Evolutionary conservation across 2,888 invertebrate genomes (phyloP).

Genomic region (Hofmannophila pseudospretella): DNA sequence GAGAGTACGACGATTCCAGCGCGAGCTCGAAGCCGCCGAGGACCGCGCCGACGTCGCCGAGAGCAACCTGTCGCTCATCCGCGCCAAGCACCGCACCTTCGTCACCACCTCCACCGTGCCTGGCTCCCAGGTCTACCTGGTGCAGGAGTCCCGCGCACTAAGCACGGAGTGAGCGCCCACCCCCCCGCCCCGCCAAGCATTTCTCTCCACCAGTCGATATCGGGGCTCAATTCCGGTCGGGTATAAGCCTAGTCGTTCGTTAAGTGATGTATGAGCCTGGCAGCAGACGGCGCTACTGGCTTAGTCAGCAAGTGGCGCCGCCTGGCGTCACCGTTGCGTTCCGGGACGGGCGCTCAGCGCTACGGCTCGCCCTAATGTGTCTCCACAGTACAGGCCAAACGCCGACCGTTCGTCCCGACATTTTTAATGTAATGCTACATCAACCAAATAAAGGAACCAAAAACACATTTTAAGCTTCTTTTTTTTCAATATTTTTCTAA

Average conservation of each 20-base stretch:
- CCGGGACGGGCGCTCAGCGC: slow-evolving; percentile 67
- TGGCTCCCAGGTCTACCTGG: slow-evolving; percentile 93
- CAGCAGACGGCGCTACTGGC: slow-evolving; percentile 39
- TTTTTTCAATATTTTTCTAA: slow-evolving; percentile 67
- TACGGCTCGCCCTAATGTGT: slow-evolving; percentile 68
- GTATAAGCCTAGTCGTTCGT: slow-evolving; percentile 74
- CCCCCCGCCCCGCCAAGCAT: slow-evolving; percentile 57
- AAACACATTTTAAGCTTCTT: slow-evolving; percentile 55
- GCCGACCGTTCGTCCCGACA: slow-evolving; percentile 65
- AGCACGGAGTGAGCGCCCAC: slow-evolving; percentile 59
- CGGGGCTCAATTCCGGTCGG: slow-evolving; percentile 73
- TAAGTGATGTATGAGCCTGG: slow-evolving; percentile 49
- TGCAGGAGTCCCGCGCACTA: slow-evolving; percentile 88
- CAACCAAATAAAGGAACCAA: slow-evolving; percentile 72
- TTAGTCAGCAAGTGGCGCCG: slow-evolving; percentile 26
- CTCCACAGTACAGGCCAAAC: slow-evolving; percentile 55
- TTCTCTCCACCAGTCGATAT: slow-evolving; percentile 54
- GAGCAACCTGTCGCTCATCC: slow-evolving; percentile 95
- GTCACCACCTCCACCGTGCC: slow-evolving; percentile 96
- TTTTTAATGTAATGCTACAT: slow-evolving; percentile 56
- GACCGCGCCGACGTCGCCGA: slow-evolving; percentile 97
- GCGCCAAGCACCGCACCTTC: slow-evolving; percentile 98
- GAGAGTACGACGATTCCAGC: slow-evolving; percentile 98
- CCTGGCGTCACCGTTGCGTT: slow-evolving; percentile 25
- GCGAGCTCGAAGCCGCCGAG: slow-evolving; percentile 98